Conservation (phyloP, 2,888 invertebrate species). For the Leucophora obtusa region DNA sequence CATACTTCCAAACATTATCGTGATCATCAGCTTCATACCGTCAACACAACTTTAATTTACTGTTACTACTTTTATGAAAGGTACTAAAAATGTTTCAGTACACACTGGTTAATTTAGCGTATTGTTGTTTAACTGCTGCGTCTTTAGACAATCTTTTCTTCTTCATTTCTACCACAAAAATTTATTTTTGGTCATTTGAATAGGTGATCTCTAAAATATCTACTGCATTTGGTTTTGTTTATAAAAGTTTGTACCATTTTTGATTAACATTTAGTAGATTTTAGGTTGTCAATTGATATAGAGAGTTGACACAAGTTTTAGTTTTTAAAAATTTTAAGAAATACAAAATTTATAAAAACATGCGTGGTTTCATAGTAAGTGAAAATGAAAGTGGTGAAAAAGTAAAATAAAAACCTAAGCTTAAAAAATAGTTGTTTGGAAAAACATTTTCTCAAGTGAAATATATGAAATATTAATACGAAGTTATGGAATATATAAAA, state of each 20-base stretch:
- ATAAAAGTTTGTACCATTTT: slow-evolving; percentile 73
- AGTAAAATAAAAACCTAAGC: not conserved
- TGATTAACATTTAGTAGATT: slow-evolving; percentile 77
- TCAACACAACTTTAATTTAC: not conserved
- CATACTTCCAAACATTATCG: not conserved
- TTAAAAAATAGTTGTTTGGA: not conserved
- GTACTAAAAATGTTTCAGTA: slow-evolving; percentile 10
- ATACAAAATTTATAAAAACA: slow-evolving; percentile 62
- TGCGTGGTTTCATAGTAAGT: slow-evolving; percentile 76
- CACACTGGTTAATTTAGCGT: not conserved
- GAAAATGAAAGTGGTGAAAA: slow-evolving; percentile 16
- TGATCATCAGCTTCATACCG: not conserved
- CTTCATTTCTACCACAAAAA: not conserved
- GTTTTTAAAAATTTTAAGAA: not conserved
- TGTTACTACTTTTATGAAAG: slow-evolving; percentile 2
- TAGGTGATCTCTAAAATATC: slow-evolving; percentile 24
- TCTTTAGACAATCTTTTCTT: slow-evolving; percentile 20
- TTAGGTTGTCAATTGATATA: slow-evolving; percentile 71
- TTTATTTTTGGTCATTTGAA: slow-evolving; percentile 56
- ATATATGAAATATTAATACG: no score
- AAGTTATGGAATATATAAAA: no score
- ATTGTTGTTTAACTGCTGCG: not conserved
- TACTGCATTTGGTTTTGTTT: slow-evolving; percentile 65
- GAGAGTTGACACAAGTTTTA: slow-evolving; percentile 65
- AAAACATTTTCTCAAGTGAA: no score